Evolutionary conservation across 2,797 vertebrate genomes (phyloP).

Genomic region (Furcifer pardalis): DNA sequence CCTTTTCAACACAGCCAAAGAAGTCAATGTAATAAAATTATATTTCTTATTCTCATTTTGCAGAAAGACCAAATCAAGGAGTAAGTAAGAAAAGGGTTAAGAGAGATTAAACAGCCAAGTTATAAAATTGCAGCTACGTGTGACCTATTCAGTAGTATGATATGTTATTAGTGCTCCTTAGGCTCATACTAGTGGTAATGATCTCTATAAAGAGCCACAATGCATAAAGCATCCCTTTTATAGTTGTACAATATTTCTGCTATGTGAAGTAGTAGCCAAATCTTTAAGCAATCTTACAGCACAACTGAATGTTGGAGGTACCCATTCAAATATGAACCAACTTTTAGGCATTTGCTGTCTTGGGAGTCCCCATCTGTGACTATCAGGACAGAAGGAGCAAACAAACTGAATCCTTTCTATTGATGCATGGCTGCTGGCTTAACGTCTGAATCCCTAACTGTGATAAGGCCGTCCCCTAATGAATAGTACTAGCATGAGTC

Average conservation of each 20-base stretch:
- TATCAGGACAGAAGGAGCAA: too few species aligned
- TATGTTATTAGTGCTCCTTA: neutral
- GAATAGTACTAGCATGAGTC: too few species aligned
- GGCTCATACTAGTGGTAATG: neutral
- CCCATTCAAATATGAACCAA: neutral
- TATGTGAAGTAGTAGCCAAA: neutral
- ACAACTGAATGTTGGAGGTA: neutral
- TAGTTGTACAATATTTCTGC: neutral
- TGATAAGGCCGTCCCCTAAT: too few species aligned
- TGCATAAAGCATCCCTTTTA: neutral
- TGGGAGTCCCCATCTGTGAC: neutral
- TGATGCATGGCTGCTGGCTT: neutral
- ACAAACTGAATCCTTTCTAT: neutral
- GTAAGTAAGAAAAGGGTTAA: neutral
- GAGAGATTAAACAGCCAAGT: neutral
- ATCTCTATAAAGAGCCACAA: neutral
- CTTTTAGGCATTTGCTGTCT: neutral
- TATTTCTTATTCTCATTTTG: neutral
- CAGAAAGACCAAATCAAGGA: neutral
- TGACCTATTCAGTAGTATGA: neutral
- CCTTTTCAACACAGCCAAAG: neutral
- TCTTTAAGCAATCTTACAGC: neutral
- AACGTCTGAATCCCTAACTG: neutral
- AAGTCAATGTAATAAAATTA: neutral
- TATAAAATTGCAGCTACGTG: neutral